Base-by-base conservation (phyloP, 2,113 vertebrate species). In the Chaetodon auriga region DNA sequence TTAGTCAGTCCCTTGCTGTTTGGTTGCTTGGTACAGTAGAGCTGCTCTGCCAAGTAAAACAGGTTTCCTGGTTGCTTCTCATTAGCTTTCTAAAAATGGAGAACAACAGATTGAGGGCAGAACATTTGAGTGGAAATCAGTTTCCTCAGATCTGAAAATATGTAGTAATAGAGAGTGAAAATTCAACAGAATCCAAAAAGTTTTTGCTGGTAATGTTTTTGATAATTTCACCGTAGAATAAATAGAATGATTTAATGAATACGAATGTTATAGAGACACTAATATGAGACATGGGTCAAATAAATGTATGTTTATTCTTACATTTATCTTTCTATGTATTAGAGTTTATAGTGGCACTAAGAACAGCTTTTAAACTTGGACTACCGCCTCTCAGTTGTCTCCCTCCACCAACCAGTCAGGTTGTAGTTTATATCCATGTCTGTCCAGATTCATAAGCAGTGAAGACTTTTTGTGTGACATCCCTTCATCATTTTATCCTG, bases 261-360 rank as follows among this genome's bases (percentile, higher is more conserved):
- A 66, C 7, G 15, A 45, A 30, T 8, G 5, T 36, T 16, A 36
- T 58, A 6, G 9, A 66, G 5, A 45, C 63, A 36, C 30, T 30
- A 30, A 30, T 45, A 72, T 5, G 7, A 75, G 21, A 60, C n/a
- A 12, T 43, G 8, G 30, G 4, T 43, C 7, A 25, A 38, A n/a
- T 43, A 7, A 7, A 68, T 54, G 3, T 45, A 12, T 30, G 48
- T 65, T 75, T 63, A 75, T 75, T 75, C 15, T 35, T 25, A 57
- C 15, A 25, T 38, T 9, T n/a, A 36, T 35, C 18, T 51, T 18
- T 23, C 19, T 11, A 54, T 12, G 55, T 53, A 53, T 53, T 6
- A 51, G 48, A 48, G 46, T 48, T 14, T 14, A 60, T 57, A 15
- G 51, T 19, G 38, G 46, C n/a, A 48, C 9, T 36, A 30, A 30